Conservation (phyloP, 2,113 vertebrate species). For the Pluvialis apricaria region DNA sequence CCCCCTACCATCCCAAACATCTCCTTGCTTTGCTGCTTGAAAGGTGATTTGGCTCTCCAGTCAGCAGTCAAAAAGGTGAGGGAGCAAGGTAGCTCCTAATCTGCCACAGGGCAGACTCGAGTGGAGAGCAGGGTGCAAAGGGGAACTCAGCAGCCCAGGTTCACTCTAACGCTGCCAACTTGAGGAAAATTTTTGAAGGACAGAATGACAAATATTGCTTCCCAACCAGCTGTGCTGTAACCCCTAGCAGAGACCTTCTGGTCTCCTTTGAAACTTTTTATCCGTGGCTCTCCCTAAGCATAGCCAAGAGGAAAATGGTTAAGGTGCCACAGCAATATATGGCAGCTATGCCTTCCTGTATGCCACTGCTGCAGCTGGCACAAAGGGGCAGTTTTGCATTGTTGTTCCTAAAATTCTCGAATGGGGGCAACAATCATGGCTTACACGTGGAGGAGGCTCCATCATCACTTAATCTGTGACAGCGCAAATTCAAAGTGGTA, state of each 20-base stretch:
- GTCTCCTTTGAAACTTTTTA: not conserved
- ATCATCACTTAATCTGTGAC: not conserved
- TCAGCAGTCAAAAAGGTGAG: not conserved
- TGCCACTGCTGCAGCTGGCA: not conserved
- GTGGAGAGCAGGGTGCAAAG: not conserved
- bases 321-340: not conserved
- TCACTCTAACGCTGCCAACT: not conserved
- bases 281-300: not conserved
- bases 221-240: not conserved
- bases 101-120: not conserved
- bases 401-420: not conserved
- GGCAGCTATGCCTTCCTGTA: not conserved
- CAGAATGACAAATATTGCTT: not conserved
- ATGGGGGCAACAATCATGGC: not conserved
- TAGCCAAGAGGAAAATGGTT: not conserved
- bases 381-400: not conserved
- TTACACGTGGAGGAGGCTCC: not conserved
- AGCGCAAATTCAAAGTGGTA: not conserved
- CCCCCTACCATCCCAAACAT: not conserved
- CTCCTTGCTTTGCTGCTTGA: not conserved
- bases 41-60: not conserved
- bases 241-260: not conserved
- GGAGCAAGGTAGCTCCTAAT: not conserved
- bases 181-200: not conserved
- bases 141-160: not conserved